Conservation (phyloP, 2,888 invertebrate genomes). For the Patella pellucida region DNA sequence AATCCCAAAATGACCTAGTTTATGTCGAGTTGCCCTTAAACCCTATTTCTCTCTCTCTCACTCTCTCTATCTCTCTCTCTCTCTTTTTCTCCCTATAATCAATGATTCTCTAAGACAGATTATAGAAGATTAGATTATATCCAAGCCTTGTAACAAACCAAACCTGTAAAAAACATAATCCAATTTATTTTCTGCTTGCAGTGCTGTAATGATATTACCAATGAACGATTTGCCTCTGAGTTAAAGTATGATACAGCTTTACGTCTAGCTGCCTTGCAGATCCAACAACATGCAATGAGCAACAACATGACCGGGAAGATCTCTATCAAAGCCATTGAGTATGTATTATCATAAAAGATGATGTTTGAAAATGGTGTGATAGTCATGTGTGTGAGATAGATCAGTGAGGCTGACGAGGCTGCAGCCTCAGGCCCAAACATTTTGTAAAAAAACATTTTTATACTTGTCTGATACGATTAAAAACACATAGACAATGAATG, state of each 20-base stretch:
- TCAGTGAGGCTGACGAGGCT: no score
- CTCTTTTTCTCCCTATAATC: no score
- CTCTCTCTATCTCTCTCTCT: no score
- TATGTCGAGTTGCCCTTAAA: no score
- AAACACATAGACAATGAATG: no score
- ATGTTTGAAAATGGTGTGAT: neutral
- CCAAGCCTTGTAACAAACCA: neutral
- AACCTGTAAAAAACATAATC: no score
- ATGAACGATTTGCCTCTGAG: slow-evolving; percentile 91
- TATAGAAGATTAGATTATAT: neutral
- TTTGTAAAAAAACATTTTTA: no score
- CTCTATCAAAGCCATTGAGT: slow-evolving; percentile 89
- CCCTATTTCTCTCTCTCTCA: no score
- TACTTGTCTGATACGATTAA: no score
- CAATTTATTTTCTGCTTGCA: slow-evolving; percentile 59
- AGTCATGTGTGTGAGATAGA: no score
- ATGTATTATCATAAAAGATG: slow-evolving; percentile 73
- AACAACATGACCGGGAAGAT: slow-evolving; percentile 86
- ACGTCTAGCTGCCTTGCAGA: slow-evolving; percentile 88
- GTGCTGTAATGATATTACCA: slow-evolving; percentile 94
- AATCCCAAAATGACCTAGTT: no score
- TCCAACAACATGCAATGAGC: slow-evolving; percentile 89
- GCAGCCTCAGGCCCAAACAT: no score
- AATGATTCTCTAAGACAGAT: neutral
- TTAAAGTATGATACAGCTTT: slow-evolving; percentile 89